phyloP scores from a whole-genome alignment of 2,888 invertebrate genomes.

The Urechis unicinctus region DNA sequence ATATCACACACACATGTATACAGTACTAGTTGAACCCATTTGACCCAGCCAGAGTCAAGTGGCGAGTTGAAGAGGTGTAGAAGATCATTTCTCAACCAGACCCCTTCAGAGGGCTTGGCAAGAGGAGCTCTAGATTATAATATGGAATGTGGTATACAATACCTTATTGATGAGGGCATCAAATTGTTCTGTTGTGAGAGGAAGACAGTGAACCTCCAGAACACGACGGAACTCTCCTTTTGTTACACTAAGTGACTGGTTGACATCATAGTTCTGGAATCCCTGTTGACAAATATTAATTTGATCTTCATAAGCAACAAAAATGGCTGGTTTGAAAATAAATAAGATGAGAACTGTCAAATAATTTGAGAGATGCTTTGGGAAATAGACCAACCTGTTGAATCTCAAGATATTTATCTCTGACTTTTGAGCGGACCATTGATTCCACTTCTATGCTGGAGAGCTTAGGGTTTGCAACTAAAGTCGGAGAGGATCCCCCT shows the following conservation, averaged over 20 bases:
- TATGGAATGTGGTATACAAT: slow-evolving; percentile 6
- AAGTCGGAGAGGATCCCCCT: not conserved
- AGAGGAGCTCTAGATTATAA: not conserved
- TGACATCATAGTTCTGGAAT: not conserved
- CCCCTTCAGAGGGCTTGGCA: too few species aligned
- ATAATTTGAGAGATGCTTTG: not conserved
- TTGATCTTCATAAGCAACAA: not conserved
- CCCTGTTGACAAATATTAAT: not conserved
- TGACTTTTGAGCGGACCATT: not conserved
- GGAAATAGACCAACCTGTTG: not conserved
- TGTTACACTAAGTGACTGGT: slow-evolving; percentile 28
- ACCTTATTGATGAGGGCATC: slow-evolving; percentile 43
- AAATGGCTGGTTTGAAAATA: too few species aligned
- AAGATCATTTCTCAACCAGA: too few species aligned
- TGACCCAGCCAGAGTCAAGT: too few species aligned
- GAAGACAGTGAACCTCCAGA: slow-evolving; percentile 39
- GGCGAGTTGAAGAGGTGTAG: too few species aligned
- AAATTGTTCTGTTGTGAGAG: slow-evolving; percentile 43
- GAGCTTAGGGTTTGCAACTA: not conserved
- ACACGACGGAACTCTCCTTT: slow-evolving; percentile 44
- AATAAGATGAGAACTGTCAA: not conserved
- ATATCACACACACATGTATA: too few species aligned
- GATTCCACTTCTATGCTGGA: not conserved
- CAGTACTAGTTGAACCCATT: too few species aligned
- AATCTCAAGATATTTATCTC: not conserved